Conservation (phyloP, 1,140 invertebrate genomes). For the Geopemphigus sp. region DNA sequence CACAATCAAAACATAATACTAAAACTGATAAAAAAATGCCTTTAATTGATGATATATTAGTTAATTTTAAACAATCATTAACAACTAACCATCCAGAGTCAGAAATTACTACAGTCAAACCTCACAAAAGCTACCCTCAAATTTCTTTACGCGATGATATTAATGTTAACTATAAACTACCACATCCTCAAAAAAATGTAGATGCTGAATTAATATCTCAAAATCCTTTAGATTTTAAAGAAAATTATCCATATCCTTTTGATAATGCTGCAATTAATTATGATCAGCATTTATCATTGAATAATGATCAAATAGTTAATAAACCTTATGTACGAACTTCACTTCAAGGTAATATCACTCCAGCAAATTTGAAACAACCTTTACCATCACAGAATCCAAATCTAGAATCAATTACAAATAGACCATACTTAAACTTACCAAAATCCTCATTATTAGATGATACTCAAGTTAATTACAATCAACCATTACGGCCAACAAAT, state of each 20-base stretch:
- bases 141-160: conserved; percentile 54
- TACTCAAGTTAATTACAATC: conserved; percentile 59
- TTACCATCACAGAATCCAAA: conserved; percentile 60
- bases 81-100: conserved; percentile 60
- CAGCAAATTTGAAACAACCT: conserved; percentile 60
- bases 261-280: neutral
- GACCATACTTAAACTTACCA: neutral
- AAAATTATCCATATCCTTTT: neutral
- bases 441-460: conserved; percentile 54
- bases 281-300: conserved; percentile 1
- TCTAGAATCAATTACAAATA: conserved; percentile 57
- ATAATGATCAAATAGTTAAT: neutral
- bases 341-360: conserved; percentile 56
- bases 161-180: conserved; percentile 28
- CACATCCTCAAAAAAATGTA: conserved; percentile 12
- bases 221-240: conserved; percentile 26
- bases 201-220: conserved; percentile 18
- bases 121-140: conserved; percentile 27
- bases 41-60: conserved; percentile 56
- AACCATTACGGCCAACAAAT: conserved; percentile 59
- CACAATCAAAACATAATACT: conserved; percentile 1
- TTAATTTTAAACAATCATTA: conserved; percentile 60
- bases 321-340: conserved; percentile 6
- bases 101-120: conserved; percentile 53
- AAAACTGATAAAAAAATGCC: conserved; percentile 35